Evolutionary conservation across 2,797 vertebrate genomes (phyloP), one percentile per base, ranked within the genome.

Genomic region (Neostethus bicornis): DNA sequence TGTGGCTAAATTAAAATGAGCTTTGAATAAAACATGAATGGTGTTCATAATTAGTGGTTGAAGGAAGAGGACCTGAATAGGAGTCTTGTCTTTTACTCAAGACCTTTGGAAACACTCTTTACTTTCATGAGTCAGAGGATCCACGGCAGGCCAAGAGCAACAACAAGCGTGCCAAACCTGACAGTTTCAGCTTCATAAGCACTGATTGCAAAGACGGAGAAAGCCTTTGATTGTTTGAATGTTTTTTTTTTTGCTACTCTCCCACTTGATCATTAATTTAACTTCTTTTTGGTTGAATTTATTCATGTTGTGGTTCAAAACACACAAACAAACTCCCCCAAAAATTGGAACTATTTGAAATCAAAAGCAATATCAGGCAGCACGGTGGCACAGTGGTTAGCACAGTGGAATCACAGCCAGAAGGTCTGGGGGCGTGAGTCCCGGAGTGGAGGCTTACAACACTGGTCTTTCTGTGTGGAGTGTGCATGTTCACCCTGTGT

Each of bases 111-210:
- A 93, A 90, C 87, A 85, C 90, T 91, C 86, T 85, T 93, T 90
- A 91, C 91, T 89, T 90, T 83, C 83, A 90, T 94, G 92, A 96
- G 89, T 94, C 94, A 95, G 79, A 68, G 75, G 16, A 79, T 80
- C 81, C 54, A 41, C 57, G 34, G 61, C 44, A 59, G 84, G 93
- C 93, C 94, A 95, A 94, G 92, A 90, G 84, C 85, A 96, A 94
- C 94, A 91, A 90, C 88, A 73, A 43, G 61, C 59, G 65, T 72
- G 93, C 93, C 93, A 95, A 94, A 92, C 92, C 89, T 89, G 90
- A 94, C 92, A 88, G 89, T 89, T 93, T 91, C 88, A 91, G 83
- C 89, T 85, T 79, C 70, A 79, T 75, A 91, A 82, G 68, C 87
- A 86, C 74, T 90, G 83, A 90, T 87, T 87, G 70, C 74, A 76